Evolutionary conservation across 2,797 vertebrate species (phyloP).

Genomic region (Coreius guichenoti): DNA sequence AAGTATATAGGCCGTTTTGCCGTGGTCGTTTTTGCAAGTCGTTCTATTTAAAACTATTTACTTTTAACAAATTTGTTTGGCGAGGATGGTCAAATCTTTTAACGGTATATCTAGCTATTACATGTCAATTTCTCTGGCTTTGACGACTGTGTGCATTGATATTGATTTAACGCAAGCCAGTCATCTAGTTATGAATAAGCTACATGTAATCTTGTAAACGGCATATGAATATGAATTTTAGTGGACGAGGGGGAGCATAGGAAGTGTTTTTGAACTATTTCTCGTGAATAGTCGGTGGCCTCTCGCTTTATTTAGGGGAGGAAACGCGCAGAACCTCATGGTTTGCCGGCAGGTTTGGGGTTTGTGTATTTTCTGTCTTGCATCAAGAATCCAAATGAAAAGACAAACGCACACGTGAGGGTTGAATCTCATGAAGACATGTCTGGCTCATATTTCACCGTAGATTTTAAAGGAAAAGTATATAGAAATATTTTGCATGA

Average conservation of each 20-base stretch:
- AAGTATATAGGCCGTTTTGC: constrained; percentile 69
- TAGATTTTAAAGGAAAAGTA: background rate
- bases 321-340: constrained; percentile 26
- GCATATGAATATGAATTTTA: constrained; percentile 74
- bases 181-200: constrained; percentile 73
- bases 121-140: constrained; percentile 73
- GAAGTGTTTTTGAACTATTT: constrained; percentile 48
- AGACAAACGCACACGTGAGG: constrained; percentile 56
- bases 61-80: constrained; percentile 68
- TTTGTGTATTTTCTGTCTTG: constrained; percentile 77
- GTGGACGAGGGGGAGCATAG: constrained; percentile 49
- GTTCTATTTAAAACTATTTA: constrained; percentile 62
- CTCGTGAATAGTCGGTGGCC: constrained; percentile 58
- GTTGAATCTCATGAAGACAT: background rate
- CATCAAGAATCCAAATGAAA: constrained; percentile 79
- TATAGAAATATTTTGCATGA: background rate
- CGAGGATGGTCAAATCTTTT: constrained; percentile 61
- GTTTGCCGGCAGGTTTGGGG: constrained; percentile 70
- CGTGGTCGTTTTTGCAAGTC: constrained; percentile 73
- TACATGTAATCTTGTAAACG: constrained; percentile 72
- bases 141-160: constrained; percentile 70
- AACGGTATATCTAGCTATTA: constrained; percentile 67
- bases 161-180: constrained; percentile 72
- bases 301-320: constrained; percentile 61
- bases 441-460: background rate